These are phyloP conservation scores for Centropus unirufus DNA, from an alignment of 2,113 vertebrate genomes.

Conservation along the genomic window DNA sequence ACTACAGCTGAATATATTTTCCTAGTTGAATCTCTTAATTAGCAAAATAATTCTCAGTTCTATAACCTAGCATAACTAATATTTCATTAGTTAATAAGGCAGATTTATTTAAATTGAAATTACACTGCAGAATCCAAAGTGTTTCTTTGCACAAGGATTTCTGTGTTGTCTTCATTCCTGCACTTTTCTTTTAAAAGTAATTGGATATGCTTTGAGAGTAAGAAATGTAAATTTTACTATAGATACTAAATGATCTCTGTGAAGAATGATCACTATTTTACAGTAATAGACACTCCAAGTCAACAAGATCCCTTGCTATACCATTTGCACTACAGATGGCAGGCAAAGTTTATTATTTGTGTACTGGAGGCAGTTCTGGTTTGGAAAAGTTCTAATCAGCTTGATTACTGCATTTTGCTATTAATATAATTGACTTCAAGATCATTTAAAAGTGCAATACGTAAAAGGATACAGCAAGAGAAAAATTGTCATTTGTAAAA, in stretches of 20 bases:
- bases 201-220: not conserved
- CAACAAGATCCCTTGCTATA: not conserved
- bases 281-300: not conserved
- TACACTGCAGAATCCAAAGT: not conserved
- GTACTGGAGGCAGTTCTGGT: not conserved
- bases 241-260: not conserved
- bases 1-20: slow-evolving; percentile 29
- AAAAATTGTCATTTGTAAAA: not conserved
- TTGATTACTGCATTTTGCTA: not conserved
- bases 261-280: not conserved
- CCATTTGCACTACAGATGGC: not conserved
- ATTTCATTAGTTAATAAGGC: slow-evolving; percentile 64
- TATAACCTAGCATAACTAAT: slow-evolving; percentile 48
- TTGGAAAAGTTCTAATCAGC: not conserved
- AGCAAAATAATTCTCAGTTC: slow-evolving; percentile 26
- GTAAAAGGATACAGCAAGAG: not conserved
- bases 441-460: not conserved
- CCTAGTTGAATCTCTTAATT: slow-evolving; percentile 53
- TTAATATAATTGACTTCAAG: not conserved
- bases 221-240: not conserved
- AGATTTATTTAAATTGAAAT: slow-evolving; percentile 44
- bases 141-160: not conserved
- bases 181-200: not conserved
- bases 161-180: not conserved
- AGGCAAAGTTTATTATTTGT: not conserved